Conservation (phyloP, 1,140 invertebrate species). For the Polypedilum vanderplanki region DNA sequence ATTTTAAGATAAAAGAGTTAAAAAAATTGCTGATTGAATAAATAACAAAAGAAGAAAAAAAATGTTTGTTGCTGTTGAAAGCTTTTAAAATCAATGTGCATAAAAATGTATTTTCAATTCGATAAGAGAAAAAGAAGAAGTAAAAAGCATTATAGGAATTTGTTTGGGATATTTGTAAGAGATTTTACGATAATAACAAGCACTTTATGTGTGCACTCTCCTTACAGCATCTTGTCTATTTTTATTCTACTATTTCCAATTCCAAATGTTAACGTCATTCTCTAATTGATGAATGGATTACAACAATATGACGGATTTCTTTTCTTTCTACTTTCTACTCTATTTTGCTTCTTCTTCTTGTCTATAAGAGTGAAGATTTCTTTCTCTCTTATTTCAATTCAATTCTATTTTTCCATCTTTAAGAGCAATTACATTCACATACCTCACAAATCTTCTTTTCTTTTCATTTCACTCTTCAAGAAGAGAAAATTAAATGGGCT, state of each 20-base stretch:
- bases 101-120: no score
- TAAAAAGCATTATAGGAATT: background rate
- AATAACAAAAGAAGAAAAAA: no score
- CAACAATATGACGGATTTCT: conserved; percentile 26
- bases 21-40: no score
- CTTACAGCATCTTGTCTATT: conserved; percentile 5
- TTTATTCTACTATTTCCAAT: background rate
- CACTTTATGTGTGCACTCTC: conserved; percentile 16
- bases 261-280: conserved; percentile 10
- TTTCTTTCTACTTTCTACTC: background rate
- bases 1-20: no score
- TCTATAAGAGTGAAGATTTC: background rate
- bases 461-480: background rate
- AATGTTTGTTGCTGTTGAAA: no score
- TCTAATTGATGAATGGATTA: conserved; percentile 27
- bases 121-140: no score
- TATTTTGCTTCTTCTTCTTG: no score
- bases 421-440: conserved; percentile 6
- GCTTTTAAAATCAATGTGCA: no score
- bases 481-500: background rate
- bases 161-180: conserved; percentile 18
- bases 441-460: background rate
- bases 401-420: background rate
- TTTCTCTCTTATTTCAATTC: background rate
- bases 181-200: conserved; percentile 19